Base-by-base conservation (phyloP, 1,140 invertebrate species). In the Euura saliciscinereae region DNA sequence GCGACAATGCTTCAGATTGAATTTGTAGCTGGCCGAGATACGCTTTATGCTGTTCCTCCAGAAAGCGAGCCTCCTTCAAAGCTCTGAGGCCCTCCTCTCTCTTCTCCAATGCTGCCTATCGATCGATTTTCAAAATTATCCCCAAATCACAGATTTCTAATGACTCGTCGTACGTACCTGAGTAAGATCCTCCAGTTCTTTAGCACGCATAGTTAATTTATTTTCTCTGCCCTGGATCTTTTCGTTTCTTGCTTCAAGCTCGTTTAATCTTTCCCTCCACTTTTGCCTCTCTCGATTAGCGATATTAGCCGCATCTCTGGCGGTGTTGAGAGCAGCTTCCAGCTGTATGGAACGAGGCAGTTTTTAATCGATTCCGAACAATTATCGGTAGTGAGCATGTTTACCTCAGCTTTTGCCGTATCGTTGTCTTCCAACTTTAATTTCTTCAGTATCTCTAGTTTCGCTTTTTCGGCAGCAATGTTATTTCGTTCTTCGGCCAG, bases 131-230 rank as follows among this genome's bases (percentile, higher is more conserved):
- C 51, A 59, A 3, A 28, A 28, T 28, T 28, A 28, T 28, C 28
- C 28, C 28, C 28, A 28, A 28, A 51, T 51, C 2, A 74, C 66
- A 74, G 77, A 42, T 59, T 68, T 72, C 66, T 2, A n/a, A 59
- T 28, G 7, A 70, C 59, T 65, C 66, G 28, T 10, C 66, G 28
- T 68, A 7, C 65, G 77, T 75, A 85, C 85, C 72, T 84, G 79
- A 66, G 85, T 87, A 13, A 87, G 76, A 46, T 80, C 76, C 72
- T 87, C 82, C 8, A 87, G 75, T 68, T 86, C 83, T 76, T 83
- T 85, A 2, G 86, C 86, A 45, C 78, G 80, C 28, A 79, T 43
- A 51, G 82, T 71, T 2, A 87, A 75, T 13, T 77, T 70, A 69
- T 77, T 78, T 79, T 87, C 85, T 70, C 82, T 85, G 65, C 80